phyloP scores from a whole-genome alignment of 2,113 vertebrate species.

The Sphaerodactylus townsendi region DNA sequence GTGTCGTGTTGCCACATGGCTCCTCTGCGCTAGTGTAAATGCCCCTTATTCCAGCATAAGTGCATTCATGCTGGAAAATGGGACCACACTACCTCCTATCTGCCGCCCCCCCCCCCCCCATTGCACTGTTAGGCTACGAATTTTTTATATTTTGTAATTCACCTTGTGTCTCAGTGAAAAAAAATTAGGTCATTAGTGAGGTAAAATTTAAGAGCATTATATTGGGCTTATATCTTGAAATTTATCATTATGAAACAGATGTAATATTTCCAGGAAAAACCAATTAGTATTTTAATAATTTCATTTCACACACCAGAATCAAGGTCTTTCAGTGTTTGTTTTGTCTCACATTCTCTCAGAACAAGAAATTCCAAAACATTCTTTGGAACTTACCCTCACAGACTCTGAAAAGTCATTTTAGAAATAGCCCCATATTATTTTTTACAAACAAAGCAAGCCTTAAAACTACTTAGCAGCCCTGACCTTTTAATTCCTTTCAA shows the following conservation, averaged over 20 bases:
- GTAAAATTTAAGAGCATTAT: fast-evolving
- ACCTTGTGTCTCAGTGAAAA: no score
- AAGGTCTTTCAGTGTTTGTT: background rate
- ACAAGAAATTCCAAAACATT: slow-evolving; percentile 18
- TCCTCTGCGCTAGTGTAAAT: no score
- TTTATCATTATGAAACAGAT: background rate
- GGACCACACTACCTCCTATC: no score
- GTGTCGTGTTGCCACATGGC: no score
- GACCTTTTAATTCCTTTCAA: slow-evolving; percentile 65
- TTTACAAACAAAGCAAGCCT: slow-evolving; percentile 66
- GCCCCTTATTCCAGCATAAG: no score
- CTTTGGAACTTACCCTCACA: slow-evolving; percentile 11
- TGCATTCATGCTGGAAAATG: no score
- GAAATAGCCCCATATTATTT: slow-evolving; percentile 43
- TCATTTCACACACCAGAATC: background rate
- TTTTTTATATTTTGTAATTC: no score
- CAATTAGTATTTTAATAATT: slow-evolving; percentile 16
- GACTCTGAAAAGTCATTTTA: slow-evolving; percentile 55
- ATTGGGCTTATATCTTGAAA: background rate
- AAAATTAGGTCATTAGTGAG: no score
- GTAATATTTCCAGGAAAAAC: background rate
- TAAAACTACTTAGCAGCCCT: slow-evolving; percentile 44
- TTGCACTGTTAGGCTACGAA: no score
- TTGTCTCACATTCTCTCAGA: slow-evolving; percentile 30
- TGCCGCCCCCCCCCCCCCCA: no score